phyloP scores from a whole-genome alignment of 2,113 vertebrate species.

The Strix uralensis region DNA sequence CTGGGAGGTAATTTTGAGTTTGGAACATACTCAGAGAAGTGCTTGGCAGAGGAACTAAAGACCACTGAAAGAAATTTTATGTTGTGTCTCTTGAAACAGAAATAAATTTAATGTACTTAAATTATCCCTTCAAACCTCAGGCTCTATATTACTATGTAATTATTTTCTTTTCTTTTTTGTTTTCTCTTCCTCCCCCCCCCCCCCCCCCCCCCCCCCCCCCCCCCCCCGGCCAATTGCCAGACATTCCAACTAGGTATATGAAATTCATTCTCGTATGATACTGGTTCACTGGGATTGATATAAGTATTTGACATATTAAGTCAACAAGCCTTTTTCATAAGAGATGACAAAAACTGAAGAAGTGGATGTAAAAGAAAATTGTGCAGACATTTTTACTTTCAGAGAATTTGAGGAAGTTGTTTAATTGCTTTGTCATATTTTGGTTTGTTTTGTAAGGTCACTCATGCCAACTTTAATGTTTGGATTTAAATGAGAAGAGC shows the following conservation, averaged over 20 bases:
- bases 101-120: conserved; percentile 42
- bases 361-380: not conserved
- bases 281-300: not conserved
- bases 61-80: conserved; percentile 27
- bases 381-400: not conserved
- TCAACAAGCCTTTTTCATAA: not conserved
- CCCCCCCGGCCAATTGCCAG: not conserved
- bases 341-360: not conserved
- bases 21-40: conserved; percentile 22
- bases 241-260: not conserved
- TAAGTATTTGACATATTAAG: not conserved
- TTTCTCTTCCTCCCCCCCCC: accelerated
- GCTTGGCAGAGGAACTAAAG: conserved; percentile 45
- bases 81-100: conserved; percentile 39
- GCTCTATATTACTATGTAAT: not conserved
- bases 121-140: conserved; percentile 6
- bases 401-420: not conserved
- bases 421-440: not conserved
- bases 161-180: not conserved
- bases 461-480: accelerated
- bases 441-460: not conserved
- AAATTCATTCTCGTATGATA: not conserved
- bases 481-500: not conserved
- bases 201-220: too few relatives aligned
- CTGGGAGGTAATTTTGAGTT: conserved; percentile 34